Evolutionary conservation across 2,797 vertebrate species (phyloP).

Genomic region (Sitta carolinensis): DNA sequence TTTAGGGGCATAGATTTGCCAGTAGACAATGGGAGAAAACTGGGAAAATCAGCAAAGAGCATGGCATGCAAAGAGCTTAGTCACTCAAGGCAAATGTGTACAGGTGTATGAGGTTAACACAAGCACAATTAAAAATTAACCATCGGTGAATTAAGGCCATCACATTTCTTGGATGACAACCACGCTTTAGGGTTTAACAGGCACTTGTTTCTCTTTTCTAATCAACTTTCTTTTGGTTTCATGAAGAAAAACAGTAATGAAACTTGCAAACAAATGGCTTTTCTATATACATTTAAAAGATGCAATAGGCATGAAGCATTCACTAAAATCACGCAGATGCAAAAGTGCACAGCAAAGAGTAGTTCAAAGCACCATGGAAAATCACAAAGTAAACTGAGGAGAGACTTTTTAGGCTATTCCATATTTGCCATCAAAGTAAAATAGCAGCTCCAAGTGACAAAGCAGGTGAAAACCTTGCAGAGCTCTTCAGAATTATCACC

Average conservation of each 20-base stretch:
- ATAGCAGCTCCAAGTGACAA: not conserved
- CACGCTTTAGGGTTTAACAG: not conserved
- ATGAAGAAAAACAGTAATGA: not conserved
- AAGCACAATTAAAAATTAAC: conserved; percentile 28
- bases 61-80: not conserved
- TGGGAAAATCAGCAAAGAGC: not conserved
- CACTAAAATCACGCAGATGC: not conserved
- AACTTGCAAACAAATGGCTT: not conserved
- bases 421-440: not conserved
- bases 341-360: not conserved
- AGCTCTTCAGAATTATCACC: not conserved
- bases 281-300: not conserved
- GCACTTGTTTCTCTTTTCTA: not conserved
- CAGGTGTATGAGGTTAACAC: not conserved
- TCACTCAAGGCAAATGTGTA: not conserved
- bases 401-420: not conserved
- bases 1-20: not conserved
- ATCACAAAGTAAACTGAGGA: not conserved
- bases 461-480: not conserved
- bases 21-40: not conserved
- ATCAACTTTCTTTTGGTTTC: not conserved
- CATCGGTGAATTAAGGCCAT: not conserved
- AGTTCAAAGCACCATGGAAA: not conserved
- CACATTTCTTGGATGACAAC: not conserved
- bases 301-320: not conserved